Percentiles rank a stretch among this genome's conserved stretches.
phyloP scores from a whole-genome alignment of 2,797 vertebrate species.

The Eulemur coronatus region DNA sequence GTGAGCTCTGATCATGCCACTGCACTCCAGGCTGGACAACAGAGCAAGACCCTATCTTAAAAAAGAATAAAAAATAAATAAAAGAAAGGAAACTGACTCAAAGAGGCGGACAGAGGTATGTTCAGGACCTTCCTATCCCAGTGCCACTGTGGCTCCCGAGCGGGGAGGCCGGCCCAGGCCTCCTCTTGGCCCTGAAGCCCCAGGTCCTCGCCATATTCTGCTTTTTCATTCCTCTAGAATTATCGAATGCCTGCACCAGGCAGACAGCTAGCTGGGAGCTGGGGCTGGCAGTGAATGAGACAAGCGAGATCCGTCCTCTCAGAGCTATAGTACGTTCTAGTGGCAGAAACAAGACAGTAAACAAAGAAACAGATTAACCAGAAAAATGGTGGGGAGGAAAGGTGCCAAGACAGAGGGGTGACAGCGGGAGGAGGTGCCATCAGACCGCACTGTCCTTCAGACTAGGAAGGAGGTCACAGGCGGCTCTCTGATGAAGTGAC shows the following conservation, averaged over 20 bases:
- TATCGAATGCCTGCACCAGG: accelerated
- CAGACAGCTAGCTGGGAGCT: neutral
- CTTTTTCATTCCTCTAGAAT: neutral
- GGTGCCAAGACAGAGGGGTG: neutral
- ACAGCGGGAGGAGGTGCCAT: no score
- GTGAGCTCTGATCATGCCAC: neutral
- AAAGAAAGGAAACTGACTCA: neutral
- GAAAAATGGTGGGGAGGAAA: neutral
- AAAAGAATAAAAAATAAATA: neutral
- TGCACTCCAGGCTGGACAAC: neutral
- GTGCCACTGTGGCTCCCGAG: neutral
- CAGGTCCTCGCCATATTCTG: neutral
- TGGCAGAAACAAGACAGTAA: neutral
- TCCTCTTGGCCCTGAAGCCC: neutral
- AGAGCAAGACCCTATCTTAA: neutral
- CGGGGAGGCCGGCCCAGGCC: neutral
- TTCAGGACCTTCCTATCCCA: neutral
- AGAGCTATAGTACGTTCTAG: neutral
- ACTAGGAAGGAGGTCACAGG: neutral
- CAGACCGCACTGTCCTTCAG: neutral
- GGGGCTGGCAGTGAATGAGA: neutral
- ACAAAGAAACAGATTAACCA: neutral
- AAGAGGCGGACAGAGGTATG: neutral
- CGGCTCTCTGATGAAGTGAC: neutral
- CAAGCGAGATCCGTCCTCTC: neutral